Conservation (phyloP, 2,113 vertebrate genomes). For the Urocolius indicus region DNA sequence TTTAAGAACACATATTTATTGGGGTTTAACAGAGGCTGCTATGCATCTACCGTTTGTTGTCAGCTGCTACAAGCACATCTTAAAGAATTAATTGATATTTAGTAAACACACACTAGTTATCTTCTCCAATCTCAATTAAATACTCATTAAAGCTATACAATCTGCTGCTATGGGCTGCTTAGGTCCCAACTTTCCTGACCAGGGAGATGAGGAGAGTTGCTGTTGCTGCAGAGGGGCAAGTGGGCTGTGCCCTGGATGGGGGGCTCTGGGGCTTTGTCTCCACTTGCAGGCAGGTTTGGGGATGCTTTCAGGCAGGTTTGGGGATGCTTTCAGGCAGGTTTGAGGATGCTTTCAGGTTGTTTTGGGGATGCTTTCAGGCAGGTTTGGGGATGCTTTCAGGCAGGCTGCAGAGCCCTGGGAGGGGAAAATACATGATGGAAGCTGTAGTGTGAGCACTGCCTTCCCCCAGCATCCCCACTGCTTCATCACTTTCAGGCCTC, state of each 20-base stretch:
- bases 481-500: background rate
- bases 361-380: no score
- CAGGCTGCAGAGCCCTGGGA: background rate
- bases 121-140: slow-evolving; percentile 43
- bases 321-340: no score
- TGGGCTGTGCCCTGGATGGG: background rate
- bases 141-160: slow-evolving; percentile 22
- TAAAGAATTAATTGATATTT: background rate
- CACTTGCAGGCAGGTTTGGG: background rate
- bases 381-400: no score
- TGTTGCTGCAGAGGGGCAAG: background rate
- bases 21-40: background rate
- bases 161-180: background rate
- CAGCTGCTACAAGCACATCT: background rate
- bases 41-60: background rate
- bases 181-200: background rate
- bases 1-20: background rate
- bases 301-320: background rate
- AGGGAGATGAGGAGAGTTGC: background rate
- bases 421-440: background rate
- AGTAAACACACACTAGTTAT: slow-evolving; percentile 7
- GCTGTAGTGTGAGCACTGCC: background rate
- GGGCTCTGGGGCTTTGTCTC: rapidly evolving
- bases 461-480: background rate
- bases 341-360: background rate